These are phyloP conservation scores for Bombus polaris DNA, from an alignment of 1,140 invertebrate genomes.

Conservation along the genomic window DNA sequence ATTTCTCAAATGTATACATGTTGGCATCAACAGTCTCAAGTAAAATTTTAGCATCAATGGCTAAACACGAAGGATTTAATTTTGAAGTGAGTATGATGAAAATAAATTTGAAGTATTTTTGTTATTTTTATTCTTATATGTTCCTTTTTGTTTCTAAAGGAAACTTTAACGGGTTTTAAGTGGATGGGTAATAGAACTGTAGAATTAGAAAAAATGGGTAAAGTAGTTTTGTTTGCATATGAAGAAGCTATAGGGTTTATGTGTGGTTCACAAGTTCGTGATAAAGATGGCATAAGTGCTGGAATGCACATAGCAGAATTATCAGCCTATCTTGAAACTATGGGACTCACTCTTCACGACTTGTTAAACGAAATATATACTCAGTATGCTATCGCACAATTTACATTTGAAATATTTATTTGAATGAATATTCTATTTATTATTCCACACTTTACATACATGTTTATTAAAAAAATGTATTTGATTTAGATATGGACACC, in stretches of 20 bases:
- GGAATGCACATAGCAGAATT: slow-evolving; percentile 91
- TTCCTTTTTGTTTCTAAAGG: slow-evolving; percentile 81
- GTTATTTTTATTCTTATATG: slow-evolving; percentile 24
- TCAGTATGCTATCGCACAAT: slow-evolving; percentile 80
- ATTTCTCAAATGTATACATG: slow-evolving; percentile 88
- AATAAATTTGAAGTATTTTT: slow-evolving; percentile 1
- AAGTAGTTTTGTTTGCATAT: slow-evolving; percentile 95
- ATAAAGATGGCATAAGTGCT: slow-evolving; percentile 98
- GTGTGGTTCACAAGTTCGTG: slow-evolving; percentile 92
- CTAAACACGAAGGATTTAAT: slow-evolving; percentile 90
- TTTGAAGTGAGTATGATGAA: slow-evolving; percentile 85
- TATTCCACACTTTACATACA: background rate
- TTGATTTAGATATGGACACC: slow-evolving; percentile 88
- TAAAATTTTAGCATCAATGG: slow-evolving; percentile 95
- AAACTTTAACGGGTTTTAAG: slow-evolving; percentile 99
- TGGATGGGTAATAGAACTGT: slow-evolving; percentile 98
- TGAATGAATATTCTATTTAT: slow-evolving; percentile 18
- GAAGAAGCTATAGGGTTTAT: slow-evolving; percentile 98
- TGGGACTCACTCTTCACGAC: slow-evolving; percentile 87
- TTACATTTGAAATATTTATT: slow-evolving; percentile 20
- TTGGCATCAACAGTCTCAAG: slow-evolving; percentile 98
- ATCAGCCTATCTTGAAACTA: slow-evolving; percentile 88
- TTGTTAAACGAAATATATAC: slow-evolving; percentile 92
- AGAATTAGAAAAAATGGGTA: slow-evolving; percentile 87
- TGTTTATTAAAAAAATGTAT: slow-evolving; percentile 54